phyloP scores from a whole-genome alignment of 2,888 invertebrate genomes.

The Calameuta filiformis region DNA sequence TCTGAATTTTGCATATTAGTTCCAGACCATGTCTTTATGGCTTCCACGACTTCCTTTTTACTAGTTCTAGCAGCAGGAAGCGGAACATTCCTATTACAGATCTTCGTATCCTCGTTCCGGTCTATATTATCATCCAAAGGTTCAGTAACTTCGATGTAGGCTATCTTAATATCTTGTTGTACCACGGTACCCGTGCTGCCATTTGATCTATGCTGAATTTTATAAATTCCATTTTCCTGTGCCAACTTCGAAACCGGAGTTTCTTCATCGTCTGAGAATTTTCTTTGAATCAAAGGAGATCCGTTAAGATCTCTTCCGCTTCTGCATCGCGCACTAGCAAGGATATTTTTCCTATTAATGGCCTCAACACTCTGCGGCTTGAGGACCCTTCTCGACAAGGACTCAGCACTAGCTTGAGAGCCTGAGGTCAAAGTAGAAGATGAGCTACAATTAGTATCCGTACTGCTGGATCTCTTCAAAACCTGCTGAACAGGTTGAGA shows the following conservation, averaged over 20 bases:
- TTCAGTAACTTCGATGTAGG: slow-evolving; percentile 58
- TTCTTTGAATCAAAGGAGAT: slow-evolving; percentile 79
- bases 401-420: slow-evolving; percentile 75
- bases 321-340: slow-evolving; percentile 87
- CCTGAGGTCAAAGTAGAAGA: slow-evolving; percentile 81
- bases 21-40: neutral
- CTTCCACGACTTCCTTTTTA: neutral
- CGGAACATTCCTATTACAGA: slow-evolving; percentile 15
- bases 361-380: slow-evolving; percentile 86
- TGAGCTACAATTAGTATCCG: slow-evolving; percentile 79
- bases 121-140: neutral
- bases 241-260: slow-evolving; percentile 17
- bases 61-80: neutral
- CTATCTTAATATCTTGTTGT: slow-evolving; percentile 52
- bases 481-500: slow-evolving; percentile 63
- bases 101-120: slow-evolving; percentile 2
- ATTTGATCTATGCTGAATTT: neutral
- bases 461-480: slow-evolving; percentile 76
- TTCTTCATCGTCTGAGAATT: slow-evolving; percentile 67
- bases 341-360: slow-evolving; percentile 86
- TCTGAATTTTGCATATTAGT: slow-evolving; percentile 6
- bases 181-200: slow-evolving; percentile 23
- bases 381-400: slow-evolving; percentile 73
- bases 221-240: neutral
- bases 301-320: slow-evolving; percentile 83